These are phyloP conservation scores for Cydia strobilella DNA, from an alignment of 1,140 invertebrate genomes.

Conservation along the genomic window DNA sequence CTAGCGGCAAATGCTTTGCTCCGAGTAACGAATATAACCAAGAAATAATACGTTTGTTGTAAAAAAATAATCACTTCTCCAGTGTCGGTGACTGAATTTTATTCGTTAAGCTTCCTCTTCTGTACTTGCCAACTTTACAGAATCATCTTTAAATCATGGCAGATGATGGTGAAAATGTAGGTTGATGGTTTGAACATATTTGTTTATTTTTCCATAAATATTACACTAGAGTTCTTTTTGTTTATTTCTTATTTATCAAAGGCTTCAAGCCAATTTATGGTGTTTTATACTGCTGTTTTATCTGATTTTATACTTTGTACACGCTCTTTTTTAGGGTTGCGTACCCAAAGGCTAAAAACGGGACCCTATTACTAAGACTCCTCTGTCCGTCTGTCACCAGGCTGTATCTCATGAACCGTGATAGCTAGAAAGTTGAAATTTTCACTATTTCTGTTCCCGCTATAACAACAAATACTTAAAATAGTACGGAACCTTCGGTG, in stretches of 20 bases:
- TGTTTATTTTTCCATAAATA: background rate
- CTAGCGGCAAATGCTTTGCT: background rate
- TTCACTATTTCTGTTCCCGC: no score
- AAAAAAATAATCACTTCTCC: background rate
- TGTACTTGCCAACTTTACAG: background rate
- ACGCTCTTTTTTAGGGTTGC: no score
- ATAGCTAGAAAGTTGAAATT: no score
- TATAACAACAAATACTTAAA: no score
- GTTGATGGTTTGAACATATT: constrained; percentile 24
- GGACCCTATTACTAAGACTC: no score
- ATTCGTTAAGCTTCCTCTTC: background rate
- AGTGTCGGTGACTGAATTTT: background rate
- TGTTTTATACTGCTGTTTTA: no score
- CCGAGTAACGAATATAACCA: constrained; percentile 6
- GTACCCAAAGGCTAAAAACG: no score
- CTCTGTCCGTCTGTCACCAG: no score
- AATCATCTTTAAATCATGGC: constrained; percentile 50
- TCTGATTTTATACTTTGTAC: background rate
- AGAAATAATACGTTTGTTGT: constrained; percentile 2
- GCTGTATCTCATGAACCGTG: no score
- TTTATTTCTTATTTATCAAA: background rate
- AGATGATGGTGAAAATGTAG: constrained; percentile 71
- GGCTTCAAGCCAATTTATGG: no score
- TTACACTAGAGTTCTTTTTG: background rate
- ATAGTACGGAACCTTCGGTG: no score